Conservation (phyloP, 2,113 vertebrate genomes). For the Erpornis zantholeuca region DNA sequence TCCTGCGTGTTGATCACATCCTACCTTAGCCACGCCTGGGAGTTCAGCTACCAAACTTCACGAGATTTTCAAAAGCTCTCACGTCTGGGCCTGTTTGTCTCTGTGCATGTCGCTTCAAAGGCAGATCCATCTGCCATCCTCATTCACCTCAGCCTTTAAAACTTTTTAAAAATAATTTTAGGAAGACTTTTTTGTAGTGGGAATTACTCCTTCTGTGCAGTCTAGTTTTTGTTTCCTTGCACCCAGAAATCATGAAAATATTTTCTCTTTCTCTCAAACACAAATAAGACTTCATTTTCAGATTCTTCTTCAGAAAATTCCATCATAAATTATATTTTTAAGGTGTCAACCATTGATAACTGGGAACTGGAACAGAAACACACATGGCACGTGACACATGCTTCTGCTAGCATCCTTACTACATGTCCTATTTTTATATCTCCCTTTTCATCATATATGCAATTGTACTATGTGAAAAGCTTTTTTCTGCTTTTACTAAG, state of each 20-base stretch:
- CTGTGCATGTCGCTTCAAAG: background rate
- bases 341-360: background rate
- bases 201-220: background rate
- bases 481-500: background rate
- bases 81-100: background rate
- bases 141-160: background rate
- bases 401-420: background rate
- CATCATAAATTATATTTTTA: background rate
- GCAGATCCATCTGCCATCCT: background rate
- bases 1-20: background rate
- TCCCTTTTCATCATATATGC: background rate
- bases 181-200: background rate
- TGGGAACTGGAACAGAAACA: background rate
- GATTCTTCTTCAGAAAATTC: background rate
- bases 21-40: background rate
- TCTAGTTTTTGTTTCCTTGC: background rate
- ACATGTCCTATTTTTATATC: background rate
- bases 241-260: background rate
- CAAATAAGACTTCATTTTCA: background rate
- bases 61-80: background rate
- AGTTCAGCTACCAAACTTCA: background rate
- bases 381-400: background rate
- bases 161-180: background rate
- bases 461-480: background rate
- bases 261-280: background rate